Evolutionary conservation across 2,888 invertebrate genomes (phyloP).

Genomic region (Rugalucina vietnamica): DNA sequence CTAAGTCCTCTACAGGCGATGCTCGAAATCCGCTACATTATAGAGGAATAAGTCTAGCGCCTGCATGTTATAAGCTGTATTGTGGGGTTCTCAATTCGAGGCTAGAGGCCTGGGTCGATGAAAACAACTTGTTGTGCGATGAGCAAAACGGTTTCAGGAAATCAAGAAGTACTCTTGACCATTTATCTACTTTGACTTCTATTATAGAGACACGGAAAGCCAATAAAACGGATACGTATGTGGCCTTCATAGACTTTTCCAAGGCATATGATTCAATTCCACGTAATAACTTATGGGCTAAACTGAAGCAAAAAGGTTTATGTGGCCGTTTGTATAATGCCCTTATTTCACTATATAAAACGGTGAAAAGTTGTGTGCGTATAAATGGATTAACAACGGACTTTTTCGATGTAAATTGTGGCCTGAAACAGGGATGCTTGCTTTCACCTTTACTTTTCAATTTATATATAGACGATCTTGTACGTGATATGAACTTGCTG

Average conservation of each 20-base stretch:
- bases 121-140: conserved; percentile 16
- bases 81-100: conserved; percentile 27
- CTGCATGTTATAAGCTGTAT: conserved; percentile 30
- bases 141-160: conserved; percentile 37
- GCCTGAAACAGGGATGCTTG: conserved; percentile 9
- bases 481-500: background rate
- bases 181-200: conserved; percentile 18
- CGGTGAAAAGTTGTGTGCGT: background rate
- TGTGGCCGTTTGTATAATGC: background rate
- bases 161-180: conserved; percentile 31
- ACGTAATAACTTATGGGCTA: background rate
- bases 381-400: background rate
- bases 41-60: conserved; percentile 26
- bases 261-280: conserved; percentile 7
- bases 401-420: background rate
- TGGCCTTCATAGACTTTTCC: background rate
- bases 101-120: conserved; percentile 8
- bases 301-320: background rate
- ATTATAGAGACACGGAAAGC: background rate
- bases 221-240: background rate
- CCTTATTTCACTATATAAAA: background rate
- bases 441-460: background rate
- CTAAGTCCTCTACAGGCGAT: conserved; percentile 23
- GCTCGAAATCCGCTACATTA: conserved; percentile 15
- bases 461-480: background rate